Base-by-base conservation (phyloP, 2,797 vertebrate genomes). In the Lates japonicus region DNA sequence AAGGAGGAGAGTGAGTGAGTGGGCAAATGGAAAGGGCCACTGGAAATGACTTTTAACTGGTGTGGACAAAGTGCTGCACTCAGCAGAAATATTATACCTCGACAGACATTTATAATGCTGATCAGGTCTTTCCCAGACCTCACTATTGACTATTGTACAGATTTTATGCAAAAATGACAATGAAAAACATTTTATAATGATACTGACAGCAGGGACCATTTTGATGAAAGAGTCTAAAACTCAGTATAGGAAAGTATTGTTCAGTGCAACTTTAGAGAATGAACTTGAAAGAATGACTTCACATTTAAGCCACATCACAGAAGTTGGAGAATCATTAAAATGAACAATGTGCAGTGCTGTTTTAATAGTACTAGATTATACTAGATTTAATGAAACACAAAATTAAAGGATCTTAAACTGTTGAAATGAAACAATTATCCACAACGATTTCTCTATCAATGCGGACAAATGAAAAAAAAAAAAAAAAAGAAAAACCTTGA, bases 41-140 rank as follows among this genome's bases (percentile, higher is more conserved):
- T 85, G 62, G 79, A 80, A 84, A 80, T 79, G 76, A 81, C 58
- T 73, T 85, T 78, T 76, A 86, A 88, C 82, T 85, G 63, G 61
- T 82, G 59, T 73, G 70, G 83, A 85, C 90, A 87, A 78, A 70
- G 39, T 80, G 88, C 87, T 86, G 72, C 60, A 64, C 70, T 90
- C 85, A 91, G 90, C 89, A 84, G 74, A 83, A 88, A 79, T 54
- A 60, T 39, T 75, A 8, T 39, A 69, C 59, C 59, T 84, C 68
- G 17, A 57, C 62, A 83, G 46, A 82, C 46, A 81, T 84, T 16
- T 74, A 80, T 77, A 80, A 87, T 83, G 84, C 86, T 79, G 76
- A 88, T 80, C 73, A 59, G 49, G 52, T 71, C 65, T 65, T 76
- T 81, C 63, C 46, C 29, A 70, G 58, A 51, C 52, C 46, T 69